These are phyloP conservation scores for Oenanthe oenanthe DNA, from an alignment of 2,113 vertebrate species.

Conservation along the genomic window DNA sequence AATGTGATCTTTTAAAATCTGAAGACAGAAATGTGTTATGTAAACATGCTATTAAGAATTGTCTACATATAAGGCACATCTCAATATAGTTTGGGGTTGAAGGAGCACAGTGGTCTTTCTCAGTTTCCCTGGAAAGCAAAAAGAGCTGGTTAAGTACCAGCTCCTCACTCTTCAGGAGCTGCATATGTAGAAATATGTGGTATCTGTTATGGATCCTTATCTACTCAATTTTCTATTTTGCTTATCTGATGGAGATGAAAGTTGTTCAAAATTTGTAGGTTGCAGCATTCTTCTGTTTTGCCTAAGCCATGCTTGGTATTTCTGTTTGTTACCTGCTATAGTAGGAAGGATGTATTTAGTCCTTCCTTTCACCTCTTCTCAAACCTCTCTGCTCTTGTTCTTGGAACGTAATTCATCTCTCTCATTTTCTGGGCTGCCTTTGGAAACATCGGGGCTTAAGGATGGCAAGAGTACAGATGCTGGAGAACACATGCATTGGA, in stretches of 20 bases:
- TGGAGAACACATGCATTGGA: not conserved
- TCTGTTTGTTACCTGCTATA: not conserved
- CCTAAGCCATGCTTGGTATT: not conserved
- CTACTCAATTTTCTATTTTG: not conserved
- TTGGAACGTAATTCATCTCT: not conserved
- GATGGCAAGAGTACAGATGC: fast-evolving
- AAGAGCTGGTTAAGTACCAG: not conserved
- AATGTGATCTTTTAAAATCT: not conserved
- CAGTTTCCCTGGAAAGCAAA: not conserved
- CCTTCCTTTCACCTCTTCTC: not conserved
- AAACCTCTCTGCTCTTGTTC: not conserved
- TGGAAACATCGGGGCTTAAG: not conserved
- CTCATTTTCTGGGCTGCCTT: not conserved
- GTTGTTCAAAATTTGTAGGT: not conserved
- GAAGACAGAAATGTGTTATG: not conserved
- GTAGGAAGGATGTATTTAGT: not conserved
- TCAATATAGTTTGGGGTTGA: not conserved
- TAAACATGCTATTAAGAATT: not conserved
- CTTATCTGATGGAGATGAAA: not conserved
- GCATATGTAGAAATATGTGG: not conserved
- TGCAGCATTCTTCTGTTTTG: not conserved
- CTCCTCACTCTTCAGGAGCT: not conserved
- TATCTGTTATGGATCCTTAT: not conserved
- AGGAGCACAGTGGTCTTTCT: not conserved
- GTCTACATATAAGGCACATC: not conserved